These are phyloP conservation scores for Philopedon plagiatum DNA, from an alignment of 2,888 invertebrate species.

Conservation along the genomic window DNA sequence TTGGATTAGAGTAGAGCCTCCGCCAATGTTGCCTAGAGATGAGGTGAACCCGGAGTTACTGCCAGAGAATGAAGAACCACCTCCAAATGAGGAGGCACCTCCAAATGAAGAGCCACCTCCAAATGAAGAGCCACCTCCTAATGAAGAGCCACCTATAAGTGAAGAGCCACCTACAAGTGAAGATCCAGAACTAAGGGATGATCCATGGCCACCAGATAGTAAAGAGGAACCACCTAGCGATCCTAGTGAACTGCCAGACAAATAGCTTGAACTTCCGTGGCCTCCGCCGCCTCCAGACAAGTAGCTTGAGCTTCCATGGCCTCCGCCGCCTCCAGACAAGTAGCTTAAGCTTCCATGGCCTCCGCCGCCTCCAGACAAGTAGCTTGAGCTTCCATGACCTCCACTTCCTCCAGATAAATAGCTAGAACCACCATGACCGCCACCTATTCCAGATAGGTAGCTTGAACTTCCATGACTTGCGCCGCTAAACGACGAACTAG, in stretches of 20 bases:
- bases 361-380: slow-evolving; percentile 28
- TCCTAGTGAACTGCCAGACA: slow-evolving; percentile 11
- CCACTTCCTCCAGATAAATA: slow-evolving; percentile 25
- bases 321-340: slow-evolving; percentile 11
- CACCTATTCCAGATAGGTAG: slow-evolving; percentile 19
- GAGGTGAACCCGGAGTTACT: slow-evolving; percentile 24
- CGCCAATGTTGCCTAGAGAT: slow-evolving; percentile 33
- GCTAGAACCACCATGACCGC: slow-evolving; percentile 9
- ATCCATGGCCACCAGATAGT: neutral
- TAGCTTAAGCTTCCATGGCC: slow-evolving; percentile 18
- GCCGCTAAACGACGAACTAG: neutral
- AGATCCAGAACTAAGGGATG: neutral
- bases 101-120: slow-evolving; percentile 12
- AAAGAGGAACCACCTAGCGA: slow-evolving; percentile 16
- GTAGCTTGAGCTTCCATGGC: slow-evolving; percentile 10
- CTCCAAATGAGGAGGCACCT: neutral
- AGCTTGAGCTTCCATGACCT: slow-evolving; percentile 21
- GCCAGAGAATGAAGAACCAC: neutral
- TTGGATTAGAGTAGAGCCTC: slow-evolving; percentile 72
- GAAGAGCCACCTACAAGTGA: neutral
- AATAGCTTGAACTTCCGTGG: slow-evolving; percentile 16
- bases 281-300: slow-evolving; percentile 30
- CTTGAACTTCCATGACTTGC: slow-evolving; percentile 29
- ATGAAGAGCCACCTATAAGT: neutral
- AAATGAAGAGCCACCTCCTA: neutral